Percentiles rank a stretch among this genome's conserved stretches.
Conservation (phyloP, 2,797 vertebrate genomes). For the Hybognathus amarus region DNA sequence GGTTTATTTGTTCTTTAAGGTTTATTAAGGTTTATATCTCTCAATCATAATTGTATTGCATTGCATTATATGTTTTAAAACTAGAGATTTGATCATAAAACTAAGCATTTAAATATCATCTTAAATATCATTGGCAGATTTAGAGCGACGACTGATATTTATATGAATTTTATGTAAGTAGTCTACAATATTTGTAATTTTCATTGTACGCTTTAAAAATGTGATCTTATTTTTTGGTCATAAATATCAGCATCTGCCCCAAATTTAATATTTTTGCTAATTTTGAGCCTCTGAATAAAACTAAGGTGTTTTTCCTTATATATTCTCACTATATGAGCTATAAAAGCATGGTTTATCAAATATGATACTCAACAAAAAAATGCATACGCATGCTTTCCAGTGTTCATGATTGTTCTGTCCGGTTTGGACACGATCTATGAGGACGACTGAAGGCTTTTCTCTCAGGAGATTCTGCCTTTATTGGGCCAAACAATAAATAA, state of each 20-base stretch:
- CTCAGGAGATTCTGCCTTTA: conserved; percentile 61
- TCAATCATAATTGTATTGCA: neutral
- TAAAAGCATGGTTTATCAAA: neutral
- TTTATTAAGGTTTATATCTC: too few relatives aligned
- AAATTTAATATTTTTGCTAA: neutral
- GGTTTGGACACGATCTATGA: neutral
- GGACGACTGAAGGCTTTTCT: neutral
- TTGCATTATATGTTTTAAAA: neutral
- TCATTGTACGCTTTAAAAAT: neutral
- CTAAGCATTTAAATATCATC: neutral
- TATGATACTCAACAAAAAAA: neutral
- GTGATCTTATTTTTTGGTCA: neutral
- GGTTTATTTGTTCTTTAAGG: neutral
- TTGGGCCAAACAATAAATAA: conserved; percentile 69
- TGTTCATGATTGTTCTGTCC: neutral
- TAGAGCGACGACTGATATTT: neutral
- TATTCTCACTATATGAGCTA: neutral
- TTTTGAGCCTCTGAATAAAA: neutral
- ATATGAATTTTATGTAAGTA: neutral
- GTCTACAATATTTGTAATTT: neutral
- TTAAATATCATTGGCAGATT: neutral
- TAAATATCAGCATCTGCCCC: neutral
- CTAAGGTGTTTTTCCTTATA: neutral
- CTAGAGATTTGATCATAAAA: neutral
- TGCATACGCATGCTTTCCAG: neutral